Conservation (phyloP, 2,113 vertebrate species). For the Desmodus rotundus region DNA sequence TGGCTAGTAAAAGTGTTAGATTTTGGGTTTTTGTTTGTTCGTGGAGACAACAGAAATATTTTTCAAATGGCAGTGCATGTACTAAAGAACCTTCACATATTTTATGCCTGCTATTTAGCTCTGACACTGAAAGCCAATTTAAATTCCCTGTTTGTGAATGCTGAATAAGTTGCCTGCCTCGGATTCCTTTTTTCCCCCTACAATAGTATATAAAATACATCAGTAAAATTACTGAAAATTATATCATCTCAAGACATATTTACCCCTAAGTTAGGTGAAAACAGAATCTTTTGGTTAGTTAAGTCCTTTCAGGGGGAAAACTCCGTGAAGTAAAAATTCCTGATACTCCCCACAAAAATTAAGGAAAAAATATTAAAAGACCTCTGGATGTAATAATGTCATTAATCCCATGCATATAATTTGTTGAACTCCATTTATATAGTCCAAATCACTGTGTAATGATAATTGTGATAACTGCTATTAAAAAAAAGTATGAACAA, state of each 20-base stretch:
- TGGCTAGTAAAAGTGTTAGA: not conserved
- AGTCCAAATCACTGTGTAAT: not conserved
- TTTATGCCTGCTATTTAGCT: not conserved
- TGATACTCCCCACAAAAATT: not conserved
- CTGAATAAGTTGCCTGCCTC: not conserved
- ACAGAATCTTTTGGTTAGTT: not conserved
- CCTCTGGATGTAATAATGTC: not conserved
- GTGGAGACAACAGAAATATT: not conserved
- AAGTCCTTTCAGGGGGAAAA: not conserved
- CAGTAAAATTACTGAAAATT: constrained; percentile 11
- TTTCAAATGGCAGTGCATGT: not conserved
- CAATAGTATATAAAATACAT: not conserved
- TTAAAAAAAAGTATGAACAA: not conserved
- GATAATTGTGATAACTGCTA: not conserved
- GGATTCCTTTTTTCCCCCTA: not conserved
- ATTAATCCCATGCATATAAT: not conserved
- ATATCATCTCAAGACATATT: not conserved
- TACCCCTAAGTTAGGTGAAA: not conserved
- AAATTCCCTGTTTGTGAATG: not conserved
- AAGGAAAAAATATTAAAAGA: not conserved
- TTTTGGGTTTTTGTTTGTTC: not conserved
- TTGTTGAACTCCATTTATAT: not conserved
- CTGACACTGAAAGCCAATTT: not conserved
- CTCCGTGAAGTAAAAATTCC: not conserved
- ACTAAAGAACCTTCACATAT: not conserved